Base-by-base conservation (phyloP, 2,113 vertebrate genomes). In the Misgurnus anguillicaudatus region DNA sequence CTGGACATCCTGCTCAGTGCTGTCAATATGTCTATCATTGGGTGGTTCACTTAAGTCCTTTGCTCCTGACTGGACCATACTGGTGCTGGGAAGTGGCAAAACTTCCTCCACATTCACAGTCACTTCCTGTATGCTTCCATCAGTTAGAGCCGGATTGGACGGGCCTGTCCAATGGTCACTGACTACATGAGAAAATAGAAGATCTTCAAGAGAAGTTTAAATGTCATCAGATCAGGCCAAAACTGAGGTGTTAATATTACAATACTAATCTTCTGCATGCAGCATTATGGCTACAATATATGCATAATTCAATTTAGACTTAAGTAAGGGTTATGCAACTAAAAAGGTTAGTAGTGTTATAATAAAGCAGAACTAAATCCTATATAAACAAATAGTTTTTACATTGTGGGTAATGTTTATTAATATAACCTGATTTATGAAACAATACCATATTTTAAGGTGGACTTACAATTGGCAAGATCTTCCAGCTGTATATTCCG, bases 161-260 rank as follows among this genome's bases (percentile, higher is more conserved):
- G 94, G 91, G 86, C 89, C 92, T 0, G 88, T 88, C 94, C 93
- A 94, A 85, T 94, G 92, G 87, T 95, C 93, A 1, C 92, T 93
- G 90, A 95, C 94, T 93, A 92, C 90, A 87, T 92, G 90, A 88
- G 89, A 91, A 81, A 88, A 80, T 78, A 91, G 88, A 86, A 93
- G 91, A 90, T 92, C 92, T 93, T 89, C 87, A 90, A 91, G 86
- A 89, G 87, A 92, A 90, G 88, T 88, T 85, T 84, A 88, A 90
- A 89, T 82, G 80, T 79, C 39, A 91, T 93, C 86, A 91, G 89
- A 86, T 83, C 45, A 80, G 83, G 83, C 53, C 58, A 53, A 16
- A 31, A 75, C 72, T 66, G 36, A 24, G 67, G 75, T 19, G 11
- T 73, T 63, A 64, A 48, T 69, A 48, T 76, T 31, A 82, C 65